Evolutionary conservation across 92 coral and sea anemone genomes (phyloP), one percentile per base, ranked within the genome.

Genomic region (Heliopora coerulea): DNA sequence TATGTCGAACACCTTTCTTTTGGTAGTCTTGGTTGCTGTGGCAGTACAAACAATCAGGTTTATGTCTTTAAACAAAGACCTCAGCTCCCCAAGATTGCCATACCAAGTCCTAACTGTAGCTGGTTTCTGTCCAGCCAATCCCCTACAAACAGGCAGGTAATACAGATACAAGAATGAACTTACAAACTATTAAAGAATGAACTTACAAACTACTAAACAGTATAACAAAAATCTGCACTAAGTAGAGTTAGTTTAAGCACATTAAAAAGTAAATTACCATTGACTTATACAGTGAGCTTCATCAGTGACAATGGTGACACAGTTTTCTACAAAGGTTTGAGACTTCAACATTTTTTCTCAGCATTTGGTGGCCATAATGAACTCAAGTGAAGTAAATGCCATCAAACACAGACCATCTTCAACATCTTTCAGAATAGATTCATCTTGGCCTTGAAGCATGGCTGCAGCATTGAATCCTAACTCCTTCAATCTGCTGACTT

Each of bases 241-340:
- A 37, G 12, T 37, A 37, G 5, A 37, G 12, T 37, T 37, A 4
- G 5, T 12, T 4, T 37, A 37, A 37, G 42, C 42, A 37, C 12
- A 5, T 37, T 50, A 5, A 50, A 7, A 50, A 50, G 8, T 3
- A 17, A 50, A 6, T 50, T 17, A 50, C 58, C 58, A 50, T 50
- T 50, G 58, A 23, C 58, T 50, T 7, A 50, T 50, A 17, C 58
- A 50, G 26, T 50, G 58, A 17, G 58, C 58, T 50, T 50, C 58
- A 17, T 50, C 58, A 17, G 17, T 19, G 6, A 19, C 58, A 6
- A 50, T 17, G 19, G 7, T 6, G 19, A 50, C 58, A 50, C 58
- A 50, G 26, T 23, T 50, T 7, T 50, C 19, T 23, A 17, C 58
- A 19, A 50, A 50, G 19, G 4, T 3, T 6, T 6, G 21, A 6